Evolutionary conservation across 2,797 vertebrate species (phyloP), one percentile per base, ranked within the genome.

Genomic region (Sebastes hubbsi): DNA sequence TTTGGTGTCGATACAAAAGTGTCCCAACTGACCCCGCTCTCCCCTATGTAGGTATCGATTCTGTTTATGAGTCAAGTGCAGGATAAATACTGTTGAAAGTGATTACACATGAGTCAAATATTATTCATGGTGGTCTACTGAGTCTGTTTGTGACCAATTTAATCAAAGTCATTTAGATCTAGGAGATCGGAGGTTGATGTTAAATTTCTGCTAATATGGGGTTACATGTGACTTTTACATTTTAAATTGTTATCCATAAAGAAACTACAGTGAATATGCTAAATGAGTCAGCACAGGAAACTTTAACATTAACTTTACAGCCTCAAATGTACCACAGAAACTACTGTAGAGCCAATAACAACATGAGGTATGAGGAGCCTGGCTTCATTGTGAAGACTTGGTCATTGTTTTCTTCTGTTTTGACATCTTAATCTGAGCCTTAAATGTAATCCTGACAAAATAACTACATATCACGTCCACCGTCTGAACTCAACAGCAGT

Each of bases 361-460:
- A 7, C 10, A 16, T 29, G 27, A 66, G 38, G 9, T 20, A 24
- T 4, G 54, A 67, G 24, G 32, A 54, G 14, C 24, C 54, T 4
- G 6, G 59, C 12, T 55, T 9, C 59, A 20, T 11, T 42, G 5
- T 27, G 60, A 52, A 24, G 25, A 54, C 18, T 3, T 70, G 12
- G 22, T 64, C 24, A 61, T 62, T 46, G 29, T 52, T 52, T 52
- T 20, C 59, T 24, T 52, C 25, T 54, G 16, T 78, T 8, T 0
- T 63, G 36, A 64, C 70, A 75, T 72, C 36, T 77, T 82, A 6
- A 82, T 70, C 54, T 58, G 14, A 8, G 56, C 1, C 3, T 58
- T 68, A 27, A 64, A 54, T 14, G 5, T 55, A 66, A 46, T 38
- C 25, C 66, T 65, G 7, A 64, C 42, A 13, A 77, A 38, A 72